Evolutionary conservation across 2,113 vertebrate genomes (phyloP).

Genomic region (Hydropotes inermis): DNA sequence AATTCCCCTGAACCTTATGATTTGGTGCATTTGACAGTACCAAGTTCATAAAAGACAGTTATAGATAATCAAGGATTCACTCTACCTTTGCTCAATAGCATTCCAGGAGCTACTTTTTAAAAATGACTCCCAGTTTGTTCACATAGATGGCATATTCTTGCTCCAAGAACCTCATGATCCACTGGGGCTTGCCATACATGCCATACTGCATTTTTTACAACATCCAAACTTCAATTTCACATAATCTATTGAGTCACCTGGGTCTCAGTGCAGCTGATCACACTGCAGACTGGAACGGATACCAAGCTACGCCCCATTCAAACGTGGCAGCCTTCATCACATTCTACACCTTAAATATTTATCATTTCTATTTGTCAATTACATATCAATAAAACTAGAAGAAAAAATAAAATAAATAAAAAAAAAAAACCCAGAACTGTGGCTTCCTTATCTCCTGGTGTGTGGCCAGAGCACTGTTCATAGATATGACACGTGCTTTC

Average conservation of each 20-base stretch:
- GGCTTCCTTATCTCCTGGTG: not conserved
- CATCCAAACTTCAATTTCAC: not conserved
- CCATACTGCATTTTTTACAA: not conserved
- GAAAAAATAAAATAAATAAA: not conserved
- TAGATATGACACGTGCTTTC: not conserved
- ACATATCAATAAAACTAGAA: not conserved
- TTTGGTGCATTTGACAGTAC: not conserved
- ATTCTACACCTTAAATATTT: not conserved
- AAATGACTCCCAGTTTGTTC: not conserved
- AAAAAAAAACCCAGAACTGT: not conserved
- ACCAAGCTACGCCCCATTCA: not conserved
- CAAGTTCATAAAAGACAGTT: not conserved
- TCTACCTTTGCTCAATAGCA: not conserved
- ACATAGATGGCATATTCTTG: not conserved
- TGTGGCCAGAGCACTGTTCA: not conserved
- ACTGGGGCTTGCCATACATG: not conserved
- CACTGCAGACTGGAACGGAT: not conserved
- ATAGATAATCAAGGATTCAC: not conserved
- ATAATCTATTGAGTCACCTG: not conserved
- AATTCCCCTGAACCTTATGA: not conserved
- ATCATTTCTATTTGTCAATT: not conserved
- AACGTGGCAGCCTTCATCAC: not conserved
- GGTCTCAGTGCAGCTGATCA: not conserved
- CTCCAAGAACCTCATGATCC: not conserved
- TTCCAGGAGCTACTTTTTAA: not conserved